Evolutionary conservation across 2,888 invertebrate species (phyloP).

Genomic region (Ophion obscuratus): DNA sequence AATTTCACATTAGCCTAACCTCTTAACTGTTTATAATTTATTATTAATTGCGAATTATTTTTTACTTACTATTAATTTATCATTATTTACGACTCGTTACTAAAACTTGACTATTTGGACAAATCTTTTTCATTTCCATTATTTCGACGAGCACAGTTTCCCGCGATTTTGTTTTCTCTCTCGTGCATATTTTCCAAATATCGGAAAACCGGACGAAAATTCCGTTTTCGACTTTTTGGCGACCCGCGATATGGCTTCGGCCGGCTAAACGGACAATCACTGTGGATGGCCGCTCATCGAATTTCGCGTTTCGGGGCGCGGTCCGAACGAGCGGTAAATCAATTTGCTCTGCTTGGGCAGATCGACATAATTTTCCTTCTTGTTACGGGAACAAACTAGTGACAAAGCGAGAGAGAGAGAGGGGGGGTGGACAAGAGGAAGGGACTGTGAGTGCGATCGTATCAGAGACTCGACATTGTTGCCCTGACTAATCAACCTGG

Average conservation of each 20-base stretch:
- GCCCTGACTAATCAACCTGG: conserved; percentile 27
- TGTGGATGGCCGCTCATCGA: conserved; percentile 25
- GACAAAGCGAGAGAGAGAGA: neutral
- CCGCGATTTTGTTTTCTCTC: neutral
- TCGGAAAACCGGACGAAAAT: neutral
- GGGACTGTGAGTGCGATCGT: conserved; percentile 7
- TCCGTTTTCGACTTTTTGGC: neutral
- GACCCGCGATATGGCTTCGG: neutral
- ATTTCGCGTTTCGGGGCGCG: conserved; percentile 37
- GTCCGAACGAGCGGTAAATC: conserved; percentile 52
- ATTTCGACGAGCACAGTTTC: too few species aligned
- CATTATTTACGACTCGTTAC: neutral
- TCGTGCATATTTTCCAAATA: neutral
- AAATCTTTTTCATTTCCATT: neutral
- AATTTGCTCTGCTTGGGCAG: conserved; percentile 52
- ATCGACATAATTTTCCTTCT: conserved; percentile 57
- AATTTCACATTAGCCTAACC: too few species aligned
- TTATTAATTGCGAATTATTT: too few species aligned
- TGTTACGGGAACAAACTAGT: conserved; percentile 20
- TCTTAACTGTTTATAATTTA: too few species aligned
- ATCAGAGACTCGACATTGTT: conserved; percentile 11
- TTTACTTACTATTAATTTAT: neutral
- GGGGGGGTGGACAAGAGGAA: neutral
- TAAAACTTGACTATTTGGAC: neutral
- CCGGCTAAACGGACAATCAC: neutral